Conservation (phyloP, 2,888 invertebrate genomes). For the Yponomeuta plumbellus region DNA sequence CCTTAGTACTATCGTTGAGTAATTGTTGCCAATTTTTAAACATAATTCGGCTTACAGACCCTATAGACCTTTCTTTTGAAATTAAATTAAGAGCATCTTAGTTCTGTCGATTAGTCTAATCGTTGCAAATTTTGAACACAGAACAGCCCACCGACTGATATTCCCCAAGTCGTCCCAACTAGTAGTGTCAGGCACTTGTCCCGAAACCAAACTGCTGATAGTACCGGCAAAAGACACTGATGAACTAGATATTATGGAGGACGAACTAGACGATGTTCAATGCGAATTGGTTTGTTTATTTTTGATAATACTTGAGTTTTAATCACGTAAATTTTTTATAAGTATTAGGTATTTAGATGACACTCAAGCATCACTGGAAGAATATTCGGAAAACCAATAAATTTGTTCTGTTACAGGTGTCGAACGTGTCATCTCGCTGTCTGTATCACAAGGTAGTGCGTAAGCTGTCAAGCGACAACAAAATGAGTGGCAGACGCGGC, state of each 20-base stretch:
- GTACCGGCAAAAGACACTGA: constrained; percentile 63
- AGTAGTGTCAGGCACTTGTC: constrained; percentile 45
- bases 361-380: too few species aligned
- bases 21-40: not conserved
- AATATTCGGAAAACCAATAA: too few species aligned
- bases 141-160: constrained; percentile 45
- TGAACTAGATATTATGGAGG: constrained; percentile 68
- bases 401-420: constrained; percentile 36
- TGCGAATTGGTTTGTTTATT: constrained; percentile 52
- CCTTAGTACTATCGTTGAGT: too few species aligned
- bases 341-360: too few species aligned
- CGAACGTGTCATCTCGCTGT: constrained; percentile 62
- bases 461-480: constrained; percentile 50
- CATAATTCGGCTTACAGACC: too few species aligned
- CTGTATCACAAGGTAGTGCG: constrained; percentile 55
- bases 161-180: constrained; percentile 63
- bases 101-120: too few species aligned
- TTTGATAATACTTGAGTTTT: not conserved
- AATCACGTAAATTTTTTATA: too few species aligned
- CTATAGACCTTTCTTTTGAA: not conserved
- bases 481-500: constrained; percentile 28
- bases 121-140: not conserved
- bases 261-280: constrained; percentile 60
- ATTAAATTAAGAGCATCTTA: not conserved
- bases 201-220: constrained; percentile 62